A percentile compares a stretch with the other conserved stretches of the same genome.
Conservation (phyloP, 2,113 vertebrate species). For the Percopsis transmontana region DNA sequence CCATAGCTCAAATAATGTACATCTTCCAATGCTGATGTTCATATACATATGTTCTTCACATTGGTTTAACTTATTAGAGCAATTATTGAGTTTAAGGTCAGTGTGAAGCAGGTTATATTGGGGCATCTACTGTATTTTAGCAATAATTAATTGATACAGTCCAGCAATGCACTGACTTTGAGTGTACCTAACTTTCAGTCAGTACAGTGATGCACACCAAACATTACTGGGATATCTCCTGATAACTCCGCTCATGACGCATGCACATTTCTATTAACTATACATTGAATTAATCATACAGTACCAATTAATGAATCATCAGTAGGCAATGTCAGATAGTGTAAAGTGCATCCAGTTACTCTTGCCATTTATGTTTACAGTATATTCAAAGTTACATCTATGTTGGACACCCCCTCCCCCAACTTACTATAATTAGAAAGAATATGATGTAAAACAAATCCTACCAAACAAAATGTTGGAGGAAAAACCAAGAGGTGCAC, state of each 20-base stretch:
- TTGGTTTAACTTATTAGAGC: no score
- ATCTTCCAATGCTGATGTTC: slow-evolving; percentile 24
- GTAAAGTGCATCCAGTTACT: no score
- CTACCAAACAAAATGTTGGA: neutral
- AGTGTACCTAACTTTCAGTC: neutral
- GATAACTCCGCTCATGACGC: slow-evolving; percentile 29
- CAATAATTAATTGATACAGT: slow-evolving; percentile 58
- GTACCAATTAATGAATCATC: no score
- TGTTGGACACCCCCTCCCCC: no score
- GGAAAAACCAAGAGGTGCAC: neutral
- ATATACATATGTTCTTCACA: slow-evolving; percentile 3
- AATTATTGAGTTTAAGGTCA: no score
- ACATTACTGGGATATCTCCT: neutral
- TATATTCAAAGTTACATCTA: no score
- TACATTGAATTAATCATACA: no score
- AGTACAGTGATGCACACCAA: neutral
- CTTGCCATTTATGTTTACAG: no score
- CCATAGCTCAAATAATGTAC: slow-evolving; percentile 13
- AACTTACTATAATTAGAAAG: no score
- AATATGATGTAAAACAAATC: neutral
- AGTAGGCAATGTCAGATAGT: no score
- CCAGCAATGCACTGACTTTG: slow-evolving; percentile 17
- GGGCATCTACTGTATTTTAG: slow-evolving; percentile 37
- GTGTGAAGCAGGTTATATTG: slow-evolving; percentile 1
- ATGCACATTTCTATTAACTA: slow-evolving; percentile 18